These are phyloP conservation scores for Mactromeris polynyma DNA, from an alignment of 2,888 invertebrate genomes.

Conservation along the genomic window DNA sequence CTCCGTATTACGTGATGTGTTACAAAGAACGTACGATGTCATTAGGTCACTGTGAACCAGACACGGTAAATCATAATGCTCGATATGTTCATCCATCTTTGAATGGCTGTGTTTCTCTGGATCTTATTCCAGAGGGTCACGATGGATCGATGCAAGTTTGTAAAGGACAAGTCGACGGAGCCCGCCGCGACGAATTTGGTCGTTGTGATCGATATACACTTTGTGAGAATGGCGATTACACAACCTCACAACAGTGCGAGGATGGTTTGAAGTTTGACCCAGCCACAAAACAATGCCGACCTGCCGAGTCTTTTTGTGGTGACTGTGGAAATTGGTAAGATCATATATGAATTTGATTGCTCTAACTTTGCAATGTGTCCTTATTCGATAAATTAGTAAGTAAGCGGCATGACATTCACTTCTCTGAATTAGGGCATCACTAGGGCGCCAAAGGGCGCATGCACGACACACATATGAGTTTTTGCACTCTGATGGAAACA, in stretches of 20 bases:
- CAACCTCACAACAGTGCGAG: constrained; percentile 47
- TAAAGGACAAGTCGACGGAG: constrained; percentile 63
- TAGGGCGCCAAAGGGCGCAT: no score
- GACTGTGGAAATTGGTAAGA: constrained; percentile 55
- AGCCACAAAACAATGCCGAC: constrained; percentile 40
- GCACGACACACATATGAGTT: no score
- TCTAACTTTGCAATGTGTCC: no score
- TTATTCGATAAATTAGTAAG: no score
- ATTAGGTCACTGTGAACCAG: no score
- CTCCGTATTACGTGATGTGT: constrained; percentile 68
- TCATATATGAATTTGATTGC: no score
- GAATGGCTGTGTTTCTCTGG: constrained; percentile 66
- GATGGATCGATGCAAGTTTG: constrained; percentile 74
- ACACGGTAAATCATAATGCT: no score
- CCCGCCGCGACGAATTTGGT: constrained; percentile 73
- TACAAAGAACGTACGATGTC: constrained; percentile 60
- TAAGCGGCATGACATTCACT: no score
- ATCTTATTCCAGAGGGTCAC: constrained; percentile 70
- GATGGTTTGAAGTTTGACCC: constrained; percentile 58
- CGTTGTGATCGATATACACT: constrained; percentile 75
- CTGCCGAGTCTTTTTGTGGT: constrained; percentile 53
- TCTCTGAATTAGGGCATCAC: no score
- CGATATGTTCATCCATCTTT: constrained; percentile 67
- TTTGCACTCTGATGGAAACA: no score
- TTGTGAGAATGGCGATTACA: constrained; percentile 62